Evolutionary conservation across 1,140 invertebrate species (phyloP).

Genomic region (Trichonephila clavata): DNA sequence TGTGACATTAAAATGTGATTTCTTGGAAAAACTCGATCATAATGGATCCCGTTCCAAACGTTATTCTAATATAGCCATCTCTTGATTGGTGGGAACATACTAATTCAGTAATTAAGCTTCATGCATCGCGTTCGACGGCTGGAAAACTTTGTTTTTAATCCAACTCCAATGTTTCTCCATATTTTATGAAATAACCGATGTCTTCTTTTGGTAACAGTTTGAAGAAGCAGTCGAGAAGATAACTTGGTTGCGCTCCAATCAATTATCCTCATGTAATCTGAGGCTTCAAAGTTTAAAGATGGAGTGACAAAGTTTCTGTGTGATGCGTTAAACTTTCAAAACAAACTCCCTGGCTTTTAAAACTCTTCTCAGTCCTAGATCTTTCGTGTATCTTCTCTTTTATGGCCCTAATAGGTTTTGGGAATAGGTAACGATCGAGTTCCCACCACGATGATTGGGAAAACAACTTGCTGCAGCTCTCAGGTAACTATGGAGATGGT

Average conservation of each 20-base stretch:
- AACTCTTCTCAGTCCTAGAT: neutral
- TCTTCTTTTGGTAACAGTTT: neutral
- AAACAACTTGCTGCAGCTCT: neutral
- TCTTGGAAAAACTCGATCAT: no score
- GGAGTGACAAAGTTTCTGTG: neutral
- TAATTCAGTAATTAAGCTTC: neutral
- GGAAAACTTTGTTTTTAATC: neutral
- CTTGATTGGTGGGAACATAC: no score
- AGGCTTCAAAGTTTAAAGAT: neutral
- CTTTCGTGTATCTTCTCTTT: neutral
- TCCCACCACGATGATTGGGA: neutral
- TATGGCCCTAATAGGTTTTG: neutral
- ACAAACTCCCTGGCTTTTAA: neutral
- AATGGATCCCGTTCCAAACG: no score
- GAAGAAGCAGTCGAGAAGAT: neutral
- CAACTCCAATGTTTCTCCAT: neutral
- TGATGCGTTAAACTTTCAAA: neutral
- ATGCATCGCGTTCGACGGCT: neutral
- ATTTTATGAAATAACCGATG: neutral
- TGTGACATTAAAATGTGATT: neutral
- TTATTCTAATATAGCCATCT: no score
- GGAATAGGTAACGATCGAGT: neutral
- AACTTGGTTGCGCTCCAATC: neutral
- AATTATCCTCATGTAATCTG: neutral
- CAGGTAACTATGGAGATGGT: neutral